Evolutionary conservation across 2,797 vertebrate species (phyloP).

Genomic region (Pteropus rufus): DNA sequence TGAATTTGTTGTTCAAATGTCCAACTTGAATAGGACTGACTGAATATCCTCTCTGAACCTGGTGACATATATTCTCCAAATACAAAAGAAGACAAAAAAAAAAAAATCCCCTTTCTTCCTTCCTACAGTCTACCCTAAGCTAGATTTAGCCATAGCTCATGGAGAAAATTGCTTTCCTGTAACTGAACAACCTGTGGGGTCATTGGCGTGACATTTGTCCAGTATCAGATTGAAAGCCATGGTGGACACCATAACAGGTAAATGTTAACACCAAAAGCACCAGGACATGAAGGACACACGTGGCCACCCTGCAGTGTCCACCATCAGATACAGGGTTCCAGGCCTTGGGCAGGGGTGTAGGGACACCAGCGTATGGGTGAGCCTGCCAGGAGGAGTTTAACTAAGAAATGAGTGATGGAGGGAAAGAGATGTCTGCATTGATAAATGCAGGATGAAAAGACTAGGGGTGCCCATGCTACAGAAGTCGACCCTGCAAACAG

Average conservation of each 20-base stretch:
- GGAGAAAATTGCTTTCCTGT: neutral
- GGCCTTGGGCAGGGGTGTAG: too few species aligned
- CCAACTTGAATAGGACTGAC: neutral
- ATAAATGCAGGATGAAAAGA: neutral
- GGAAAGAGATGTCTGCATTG: neutral
- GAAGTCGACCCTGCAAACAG: neutral
- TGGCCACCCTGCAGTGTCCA: neutral
- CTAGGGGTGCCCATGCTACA: neutral
- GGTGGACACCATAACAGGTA: neutral
- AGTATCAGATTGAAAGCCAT: neutral
- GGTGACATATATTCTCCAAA: neutral
- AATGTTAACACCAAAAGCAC: neutral
- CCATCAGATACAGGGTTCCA: neutral
- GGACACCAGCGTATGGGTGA: neutral
- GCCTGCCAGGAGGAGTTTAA: neutral
- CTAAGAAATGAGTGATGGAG: neutral
- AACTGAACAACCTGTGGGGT: neutral
- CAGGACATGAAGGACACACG: neutral
- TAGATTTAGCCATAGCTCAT: neutral
- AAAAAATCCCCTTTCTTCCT: neutral
- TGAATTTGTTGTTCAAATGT: neutral
- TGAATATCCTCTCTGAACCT: neutral
- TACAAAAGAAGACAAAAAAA: neutral
- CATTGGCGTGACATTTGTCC: neutral
- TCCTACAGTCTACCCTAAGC: neutral